Base-by-base conservation (phyloP, 2,797 vertebrate species). In the Numenius phaeopus region DNA sequence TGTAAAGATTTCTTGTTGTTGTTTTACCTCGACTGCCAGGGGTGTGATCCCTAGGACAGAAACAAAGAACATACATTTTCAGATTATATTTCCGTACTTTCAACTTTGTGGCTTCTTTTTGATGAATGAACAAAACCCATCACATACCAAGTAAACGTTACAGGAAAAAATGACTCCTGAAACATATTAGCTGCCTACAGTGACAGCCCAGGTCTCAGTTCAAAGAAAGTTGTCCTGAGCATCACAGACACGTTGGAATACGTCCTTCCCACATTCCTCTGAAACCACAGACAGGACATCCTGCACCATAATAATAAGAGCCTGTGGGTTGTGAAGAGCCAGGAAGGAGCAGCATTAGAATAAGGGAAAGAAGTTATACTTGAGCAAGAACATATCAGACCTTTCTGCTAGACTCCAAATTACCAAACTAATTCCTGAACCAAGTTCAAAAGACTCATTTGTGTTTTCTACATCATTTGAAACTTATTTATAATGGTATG, bases 171-270 rank as follows among this genome's bases (percentile, higher is more conserved):
- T 50, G 0, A 57, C 10, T 94, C 61, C 46, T 85, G 78, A 92
- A 95, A 88, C 24, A 4, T 85, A 92, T 91, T 46, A 86, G 19
- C 84, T 95, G 87, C 44, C 71, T 89, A 27, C 34, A 89, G 2
- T 72, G 84, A 85, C 61, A 85, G 49, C 40, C 13, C 37, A 94
- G 44, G 49, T 87, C 67, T 90, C 24, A 69, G 58, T 81, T 94
- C 82, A 91, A 91, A 94, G 81, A 50, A 87, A 67, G 67, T 89
- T 92, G 67, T 86, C 57, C 88, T 85, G n/a, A 85, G 32, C 64
- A 87, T 93, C 88, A 91, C 82, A 89, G 76, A 78, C 71, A 85
- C 18, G 1, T 92, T 89, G 54, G 78, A 70, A 52, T 62, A 92
- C 50, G 57, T 87, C 73, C 76, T 77, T 94, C 61, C 61, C 58